Evolutionary conservation across 2,888 invertebrate species (phyloP).

Genomic region (Megamerina dolium): DNA sequence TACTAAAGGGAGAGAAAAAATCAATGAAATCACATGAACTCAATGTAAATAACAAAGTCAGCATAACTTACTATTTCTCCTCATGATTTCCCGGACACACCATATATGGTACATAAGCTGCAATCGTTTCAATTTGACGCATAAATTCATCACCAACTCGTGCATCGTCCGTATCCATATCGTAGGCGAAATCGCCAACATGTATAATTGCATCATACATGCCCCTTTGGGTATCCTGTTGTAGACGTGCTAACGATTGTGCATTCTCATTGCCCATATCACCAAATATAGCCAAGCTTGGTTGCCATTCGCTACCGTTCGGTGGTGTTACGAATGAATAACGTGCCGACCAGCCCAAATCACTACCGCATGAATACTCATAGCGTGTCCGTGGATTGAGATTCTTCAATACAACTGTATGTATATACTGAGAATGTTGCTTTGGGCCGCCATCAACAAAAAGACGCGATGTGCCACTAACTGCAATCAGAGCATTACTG

Average conservation of each 20-base stretch:
- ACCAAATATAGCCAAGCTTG: constrained; percentile 80
- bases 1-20: constrained; percentile 56
- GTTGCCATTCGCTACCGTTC: constrained; percentile 64
- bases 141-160: constrained; percentile 87
- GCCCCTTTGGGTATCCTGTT: constrained; percentile 73
- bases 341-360: constrained; percentile 72
- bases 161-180: constrained; percentile 79
- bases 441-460: constrained; percentile 71
- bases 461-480: constrained; percentile 53
- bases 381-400: constrained; percentile 62
- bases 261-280: constrained; percentile 94
- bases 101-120: constrained; percentile 88
- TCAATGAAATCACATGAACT: background rate
- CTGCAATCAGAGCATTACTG: constrained; percentile 49
- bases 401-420: constrained; percentile 60
- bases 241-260: constrained; percentile 72
- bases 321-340: constrained; percentile 74
- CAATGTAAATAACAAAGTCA: background rate
- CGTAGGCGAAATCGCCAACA: constrained; percentile 93
- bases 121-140: constrained; percentile 84
- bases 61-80: constrained; percentile 68
- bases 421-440: constrained; percentile 66
- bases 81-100: constrained; percentile 90
- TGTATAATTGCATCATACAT: constrained; percentile 84
- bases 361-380: constrained; percentile 76